These are phyloP conservation scores for Cochlearius cochlearius DNA, from an alignment of 2,113 vertebrate species.

Conservation along the genomic window DNA sequence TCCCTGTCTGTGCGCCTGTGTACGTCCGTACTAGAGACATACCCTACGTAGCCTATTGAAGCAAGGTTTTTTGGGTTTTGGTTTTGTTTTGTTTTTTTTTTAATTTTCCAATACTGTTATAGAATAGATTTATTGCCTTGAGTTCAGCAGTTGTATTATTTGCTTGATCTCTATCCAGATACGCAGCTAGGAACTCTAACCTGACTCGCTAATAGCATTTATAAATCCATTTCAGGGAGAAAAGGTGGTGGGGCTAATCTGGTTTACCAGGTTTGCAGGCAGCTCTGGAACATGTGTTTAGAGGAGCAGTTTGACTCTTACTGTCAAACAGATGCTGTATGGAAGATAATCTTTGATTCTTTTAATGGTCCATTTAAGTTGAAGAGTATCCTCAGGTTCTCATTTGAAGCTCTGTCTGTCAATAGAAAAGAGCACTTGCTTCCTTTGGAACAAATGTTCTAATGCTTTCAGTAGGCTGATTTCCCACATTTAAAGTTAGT, in stretches of 20 bases:
- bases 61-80: not conserved
- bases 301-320: not conserved
- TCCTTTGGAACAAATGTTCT: not conserved
- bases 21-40: fast-evolving
- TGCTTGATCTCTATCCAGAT: not conserved
- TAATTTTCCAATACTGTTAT: not conserved
- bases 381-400: not conserved
- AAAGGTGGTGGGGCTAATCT: not conserved
- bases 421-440: not conserved
- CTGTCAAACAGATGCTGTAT: not conserved
- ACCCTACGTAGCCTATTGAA: not conserved
- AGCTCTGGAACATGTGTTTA: not conserved
- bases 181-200: not conserved
- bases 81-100: not conserved
- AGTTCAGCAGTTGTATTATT: not conserved
- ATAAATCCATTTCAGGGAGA: not conserved
- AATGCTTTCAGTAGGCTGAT: not conserved
- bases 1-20: fast-evolving
- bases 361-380: not conserved
- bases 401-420: not conserved
- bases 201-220: not conserved
- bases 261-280: not conserved
- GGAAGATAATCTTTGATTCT: not conserved
- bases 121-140: not conserved
- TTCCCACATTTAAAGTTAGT: not conserved